Base-by-base conservation (phyloP, 2,113 vertebrate species). In the Gallinago jamesoni region DNA sequence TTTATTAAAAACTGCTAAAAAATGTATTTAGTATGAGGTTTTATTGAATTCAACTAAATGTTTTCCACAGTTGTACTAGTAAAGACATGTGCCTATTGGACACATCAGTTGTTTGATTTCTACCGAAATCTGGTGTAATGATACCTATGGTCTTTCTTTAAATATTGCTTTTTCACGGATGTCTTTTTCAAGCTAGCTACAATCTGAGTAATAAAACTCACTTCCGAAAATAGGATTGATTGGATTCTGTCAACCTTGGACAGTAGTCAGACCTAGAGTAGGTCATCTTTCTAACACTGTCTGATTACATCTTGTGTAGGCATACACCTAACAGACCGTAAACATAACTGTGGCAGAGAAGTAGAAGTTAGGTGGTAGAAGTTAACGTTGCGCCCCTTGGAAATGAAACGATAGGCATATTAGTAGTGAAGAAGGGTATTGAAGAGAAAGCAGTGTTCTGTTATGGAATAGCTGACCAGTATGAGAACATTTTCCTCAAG, bases 301-400 rank as follows among this genome's bases (percentile, higher is more conserved):
- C 60, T 47, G 66, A 37, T 23, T 27, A 37, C 16, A 39, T 81
- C 37, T 20, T 45, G 1, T 70, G 47, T 48, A 75, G 62, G 33
- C 33, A 7, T n/a, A 25, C 28, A 68, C 4, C 24, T 72, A 19
- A 35, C 21, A 73, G 30, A 33, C 22, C 37, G 6, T 6, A 52
- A 45, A 33, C 0, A 0, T 37, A 15, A 27, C 31, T 70, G 2
- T 53, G 41, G 47, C n/a, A 81, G 68, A 33, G 28, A 69, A 64
- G 24, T 9, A 3, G 45, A 66, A 35, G 3, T 39, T 43, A 25
- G 1, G 11, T 84, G 52, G 20, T 56, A 43, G 35, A 63, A 66
- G 57, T 76, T 64, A 63, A 50, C 20, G 15, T 39, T 56, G 30
- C 10, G 20, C 45, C 59, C 41, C 41, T 47, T 87, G 66, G 37